Conservation (phyloP, 2,888 invertebrate genomes). For the Ormia ochracea region DNA sequence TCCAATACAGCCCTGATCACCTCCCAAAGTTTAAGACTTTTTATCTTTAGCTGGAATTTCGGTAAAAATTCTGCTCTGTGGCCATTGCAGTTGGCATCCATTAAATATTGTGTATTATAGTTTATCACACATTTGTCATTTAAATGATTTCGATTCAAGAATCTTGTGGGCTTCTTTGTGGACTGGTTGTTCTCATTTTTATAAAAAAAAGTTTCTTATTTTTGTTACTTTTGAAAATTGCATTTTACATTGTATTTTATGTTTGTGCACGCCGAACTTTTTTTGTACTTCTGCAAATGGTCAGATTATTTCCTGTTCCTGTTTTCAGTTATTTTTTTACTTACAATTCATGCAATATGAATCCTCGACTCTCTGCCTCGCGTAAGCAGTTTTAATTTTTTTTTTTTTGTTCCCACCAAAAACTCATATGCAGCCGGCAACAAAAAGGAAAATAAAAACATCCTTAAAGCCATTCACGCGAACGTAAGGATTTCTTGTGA, state of each 20-base stretch:
- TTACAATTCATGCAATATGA: neutral
- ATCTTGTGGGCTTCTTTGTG: neutral
- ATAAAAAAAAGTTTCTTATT: neutral
- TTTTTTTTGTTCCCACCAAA: constrained; percentile 3
- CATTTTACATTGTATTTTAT: neutral
- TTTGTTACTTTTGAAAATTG: neutral
- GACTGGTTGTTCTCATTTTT: neutral
- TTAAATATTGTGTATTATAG: too few species aligned
- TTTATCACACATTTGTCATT: too few species aligned
- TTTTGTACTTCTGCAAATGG: constrained; percentile 65
- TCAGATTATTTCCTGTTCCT: constrained; percentile 71
- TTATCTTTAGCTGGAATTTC: too few species aligned
- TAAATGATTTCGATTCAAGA: too few species aligned
- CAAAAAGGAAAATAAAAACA: constrained; percentile 29
- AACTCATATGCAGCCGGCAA: constrained; percentile 17
- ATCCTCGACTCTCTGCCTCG: constrained; percentile 1
- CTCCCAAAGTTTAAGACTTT: too few species aligned
- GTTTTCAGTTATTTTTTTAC: constrained; percentile 53
- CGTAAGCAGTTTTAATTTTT: neutral
- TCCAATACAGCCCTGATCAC: too few species aligned
- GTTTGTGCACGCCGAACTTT: neutral
- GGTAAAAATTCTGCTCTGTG: too few species aligned
- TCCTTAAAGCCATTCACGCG: constrained; percentile 71
- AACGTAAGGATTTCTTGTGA: constrained; percentile 75
- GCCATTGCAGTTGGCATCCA: too few species aligned